Conservation (phyloP, 2,797 vertebrate species). For the Artibeus lituratus region DNA sequence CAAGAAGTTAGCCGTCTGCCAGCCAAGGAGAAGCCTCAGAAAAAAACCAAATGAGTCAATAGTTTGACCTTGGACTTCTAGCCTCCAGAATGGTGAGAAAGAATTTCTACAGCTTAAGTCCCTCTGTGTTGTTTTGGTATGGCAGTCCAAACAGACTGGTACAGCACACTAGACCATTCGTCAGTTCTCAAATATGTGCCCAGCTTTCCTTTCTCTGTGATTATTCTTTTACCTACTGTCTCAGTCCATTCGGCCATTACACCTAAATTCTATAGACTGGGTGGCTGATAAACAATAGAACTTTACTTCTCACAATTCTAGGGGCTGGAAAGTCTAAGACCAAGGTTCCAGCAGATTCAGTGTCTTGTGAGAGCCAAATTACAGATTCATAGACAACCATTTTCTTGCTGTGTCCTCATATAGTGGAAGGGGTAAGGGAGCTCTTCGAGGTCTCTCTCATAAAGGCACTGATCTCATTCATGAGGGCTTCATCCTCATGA, state of each 20-base stretch:
- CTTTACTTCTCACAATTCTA: background rate
- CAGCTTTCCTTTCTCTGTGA: background rate
- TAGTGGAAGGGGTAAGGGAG: background rate
- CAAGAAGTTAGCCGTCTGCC: background rate
- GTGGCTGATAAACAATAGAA: background rate
- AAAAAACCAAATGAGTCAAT: background rate
- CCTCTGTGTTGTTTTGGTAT: background rate
- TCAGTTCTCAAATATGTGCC: background rate
- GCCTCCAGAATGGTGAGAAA: background rate
- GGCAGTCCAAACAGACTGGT: background rate
- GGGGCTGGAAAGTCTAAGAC: background rate
- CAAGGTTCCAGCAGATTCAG: background rate
- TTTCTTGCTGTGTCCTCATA: background rate
- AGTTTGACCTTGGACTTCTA: background rate
- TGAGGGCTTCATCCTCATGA: background rate
- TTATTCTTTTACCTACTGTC: background rate
- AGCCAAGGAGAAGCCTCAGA: background rate
- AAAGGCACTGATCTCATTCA: background rate
- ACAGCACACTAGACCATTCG: background rate
- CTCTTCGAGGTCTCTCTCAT: background rate
- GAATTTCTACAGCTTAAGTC: background rate
- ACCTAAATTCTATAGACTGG: background rate
- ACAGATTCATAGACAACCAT: background rate
- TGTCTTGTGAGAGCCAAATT: background rate
- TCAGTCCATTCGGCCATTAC: background rate